Conservation (phyloP, 2,113 vertebrate species). For the Thymallus thymallus region DNA sequence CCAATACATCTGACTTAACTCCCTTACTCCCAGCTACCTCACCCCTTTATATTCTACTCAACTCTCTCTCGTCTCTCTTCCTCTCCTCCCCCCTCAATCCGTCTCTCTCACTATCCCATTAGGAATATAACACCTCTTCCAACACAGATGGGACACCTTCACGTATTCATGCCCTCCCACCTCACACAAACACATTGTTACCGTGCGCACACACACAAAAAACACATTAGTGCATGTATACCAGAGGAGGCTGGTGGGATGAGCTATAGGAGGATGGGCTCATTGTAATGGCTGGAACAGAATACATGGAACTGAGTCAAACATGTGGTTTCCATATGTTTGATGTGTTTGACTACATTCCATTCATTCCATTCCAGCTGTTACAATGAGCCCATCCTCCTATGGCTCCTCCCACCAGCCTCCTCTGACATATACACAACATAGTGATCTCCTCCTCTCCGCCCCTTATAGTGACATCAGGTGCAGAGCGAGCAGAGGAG, state of each 20-base stretch:
- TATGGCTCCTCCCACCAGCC: too few relatives aligned
- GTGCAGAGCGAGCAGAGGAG: conserved; percentile 48
- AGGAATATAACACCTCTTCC: conserved; percentile 59
- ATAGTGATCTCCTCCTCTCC: neutral
- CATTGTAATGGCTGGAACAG: too few relatives aligned
- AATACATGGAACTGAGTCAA: too few relatives aligned
- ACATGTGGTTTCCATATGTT: too few relatives aligned
- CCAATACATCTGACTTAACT: neutral
- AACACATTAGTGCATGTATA: conserved; percentile 5
- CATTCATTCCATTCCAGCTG: too few relatives aligned
- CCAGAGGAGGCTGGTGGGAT: neutral
- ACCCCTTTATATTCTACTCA: neutral
- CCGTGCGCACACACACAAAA: too few relatives aligned
- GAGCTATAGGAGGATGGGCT: too few relatives aligned
- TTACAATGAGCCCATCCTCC: too few relatives aligned
- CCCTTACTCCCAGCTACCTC: neutral
- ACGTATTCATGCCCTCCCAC: too few relatives aligned
- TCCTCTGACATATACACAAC: too few relatives aligned
- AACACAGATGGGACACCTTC: too few relatives aligned
- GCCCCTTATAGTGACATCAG: conserved; percentile 49
- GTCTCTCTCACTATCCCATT: conserved; percentile 34
- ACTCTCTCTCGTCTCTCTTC: conserved; percentile 15
- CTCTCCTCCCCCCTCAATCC: conserved; percentile 1
- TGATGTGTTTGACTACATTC: too few relatives aligned
- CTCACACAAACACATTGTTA: conserved; percentile 4